Evolutionary conservation across 1,140 invertebrate genomes (phyloP).

Genomic region (Agrilus planipennis): DNA sequence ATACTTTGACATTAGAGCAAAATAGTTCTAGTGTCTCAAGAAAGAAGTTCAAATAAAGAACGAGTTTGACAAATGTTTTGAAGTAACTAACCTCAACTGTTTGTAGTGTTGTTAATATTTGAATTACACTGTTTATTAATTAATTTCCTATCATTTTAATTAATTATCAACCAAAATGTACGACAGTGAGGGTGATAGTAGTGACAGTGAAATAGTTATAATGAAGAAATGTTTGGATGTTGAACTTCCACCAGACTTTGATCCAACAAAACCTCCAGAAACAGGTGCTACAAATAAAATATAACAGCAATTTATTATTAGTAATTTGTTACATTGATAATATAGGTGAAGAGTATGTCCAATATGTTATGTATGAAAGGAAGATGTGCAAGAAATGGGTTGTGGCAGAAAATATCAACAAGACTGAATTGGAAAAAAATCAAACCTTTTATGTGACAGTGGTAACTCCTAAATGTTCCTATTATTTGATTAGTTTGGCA

Average conservation of each 20-base stretch:
- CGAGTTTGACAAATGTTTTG: too few species aligned
- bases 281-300: slow-evolving; percentile 19
- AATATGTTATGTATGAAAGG: slow-evolving; percentile 30
- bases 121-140: too few species aligned
- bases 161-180: neutral
- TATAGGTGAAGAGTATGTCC: slow-evolving; percentile 30
- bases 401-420: slow-evolving; percentile 18
- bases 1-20: too few species aligned
- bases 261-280: slow-evolving; percentile 26
- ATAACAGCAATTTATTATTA: neutral
- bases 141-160: too few species aligned
- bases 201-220: slow-evolving; percentile 17
- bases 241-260: slow-evolving; percentile 27
- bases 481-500: neutral
- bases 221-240: slow-evolving; percentile 26
- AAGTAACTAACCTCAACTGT: too few species aligned
- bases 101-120: too few species aligned
- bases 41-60: too few species aligned
- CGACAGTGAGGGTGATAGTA: slow-evolving; percentile 10
- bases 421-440: slow-evolving; percentile 19
- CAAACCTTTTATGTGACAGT: slow-evolving; percentile 16
- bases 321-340: slow-evolving; percentile 6
- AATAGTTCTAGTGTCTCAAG: too few species aligned
- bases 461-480: slow-evolving; percentile 12
- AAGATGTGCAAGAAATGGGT: slow-evolving; percentile 22